Percentiles rank a stretch among this genome's conserved stretches.
Conservation (phyloP, 2,888 invertebrate genomes). For the Gandaritis pyraliata region DNA sequence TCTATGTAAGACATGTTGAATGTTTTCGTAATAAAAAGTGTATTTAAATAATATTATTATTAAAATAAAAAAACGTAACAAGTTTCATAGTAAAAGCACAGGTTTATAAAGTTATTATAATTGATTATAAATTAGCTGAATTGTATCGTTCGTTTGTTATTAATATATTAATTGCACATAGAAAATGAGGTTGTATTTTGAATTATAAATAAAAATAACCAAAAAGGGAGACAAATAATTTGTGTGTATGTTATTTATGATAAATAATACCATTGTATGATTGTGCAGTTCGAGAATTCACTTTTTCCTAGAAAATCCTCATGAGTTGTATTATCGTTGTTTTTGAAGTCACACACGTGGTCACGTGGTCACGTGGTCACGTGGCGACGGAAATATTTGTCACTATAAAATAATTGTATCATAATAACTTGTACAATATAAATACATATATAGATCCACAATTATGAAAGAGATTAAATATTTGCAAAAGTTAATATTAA, state of each 20-base stretch:
- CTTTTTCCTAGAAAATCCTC: conserved; percentile 63
- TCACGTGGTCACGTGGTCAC: too few relatives aligned
- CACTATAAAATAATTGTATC: conserved; percentile 78
- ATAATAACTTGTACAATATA: conserved; percentile 84
- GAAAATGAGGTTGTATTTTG: conserved; percentile 82
- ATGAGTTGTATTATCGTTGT: conserved; percentile 67
- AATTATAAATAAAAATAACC: conserved; percentile 65
- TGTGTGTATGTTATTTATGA: conserved; percentile 82
- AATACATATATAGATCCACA: conserved; percentile 83
- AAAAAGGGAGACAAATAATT: conserved; percentile 81
- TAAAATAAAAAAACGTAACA: conserved; percentile 56
- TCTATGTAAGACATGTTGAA: conserved; percentile 49
- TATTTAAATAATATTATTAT: conserved; percentile 35
- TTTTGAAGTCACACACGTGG: conserved; percentile 62
- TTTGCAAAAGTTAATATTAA: conserved; percentile 82
- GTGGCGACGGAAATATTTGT: conserved; percentile 64
- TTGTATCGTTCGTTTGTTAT: conserved; percentile 68
- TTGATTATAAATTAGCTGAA: conserved; percentile 55
- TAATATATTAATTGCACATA: conserved; percentile 78
- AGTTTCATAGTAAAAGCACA: conserved; percentile 74
- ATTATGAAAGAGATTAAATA: conserved; percentile 85
- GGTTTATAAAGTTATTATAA: conserved; percentile 66
- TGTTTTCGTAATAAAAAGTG: conserved; percentile 34
- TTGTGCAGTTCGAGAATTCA: conserved; percentile 75
- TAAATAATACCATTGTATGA: conserved; percentile 62